Conservation (phyloP, 2,888 invertebrate species). For the Eupithecia subfuscata region DNA sequence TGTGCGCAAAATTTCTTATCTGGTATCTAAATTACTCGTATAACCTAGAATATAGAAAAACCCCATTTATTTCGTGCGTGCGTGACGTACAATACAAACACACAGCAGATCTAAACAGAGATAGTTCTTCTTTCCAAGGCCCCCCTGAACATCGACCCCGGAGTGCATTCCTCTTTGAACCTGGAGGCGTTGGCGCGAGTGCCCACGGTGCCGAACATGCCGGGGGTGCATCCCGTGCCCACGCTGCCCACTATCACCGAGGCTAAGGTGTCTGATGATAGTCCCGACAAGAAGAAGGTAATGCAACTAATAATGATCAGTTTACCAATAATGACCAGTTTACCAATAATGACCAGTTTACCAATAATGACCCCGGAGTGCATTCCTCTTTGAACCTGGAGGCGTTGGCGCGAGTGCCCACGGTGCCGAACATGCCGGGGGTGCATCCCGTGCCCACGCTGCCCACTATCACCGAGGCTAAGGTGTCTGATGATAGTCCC, state of each 20-base stretch:
- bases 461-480: constrained; percentile 95
- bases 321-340: no score
- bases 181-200: constrained; percentile 86
- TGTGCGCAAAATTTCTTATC: no score
- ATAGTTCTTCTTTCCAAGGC: constrained; percentile 64
- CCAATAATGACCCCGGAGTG: constrained; percentile 97
- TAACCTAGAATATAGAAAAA: no score
- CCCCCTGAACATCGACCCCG: constrained; percentile 95
- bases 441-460: constrained; percentile 93
- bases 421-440: constrained; percentile 89
- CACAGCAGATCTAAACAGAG: constrained; percentile 48
- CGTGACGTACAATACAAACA: background rate
- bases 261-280: constrained; percentile 88
- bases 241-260: constrained; percentile 96
- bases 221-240: constrained; percentile 92
- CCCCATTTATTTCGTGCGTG: no score
- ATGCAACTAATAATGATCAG: no score
- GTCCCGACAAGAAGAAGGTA: constrained; percentile 68
- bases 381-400: constrained; percentile 96
- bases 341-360: no score
- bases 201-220: constrained; percentile 88
- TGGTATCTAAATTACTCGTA: no score
- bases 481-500: constrained; percentile 85
- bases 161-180: constrained; percentile 96
- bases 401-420: constrained; percentile 79